phyloP scores from a whole-genome alignment of 2,113 vertebrate genomes.

The Psittacara wagleri region DNA sequence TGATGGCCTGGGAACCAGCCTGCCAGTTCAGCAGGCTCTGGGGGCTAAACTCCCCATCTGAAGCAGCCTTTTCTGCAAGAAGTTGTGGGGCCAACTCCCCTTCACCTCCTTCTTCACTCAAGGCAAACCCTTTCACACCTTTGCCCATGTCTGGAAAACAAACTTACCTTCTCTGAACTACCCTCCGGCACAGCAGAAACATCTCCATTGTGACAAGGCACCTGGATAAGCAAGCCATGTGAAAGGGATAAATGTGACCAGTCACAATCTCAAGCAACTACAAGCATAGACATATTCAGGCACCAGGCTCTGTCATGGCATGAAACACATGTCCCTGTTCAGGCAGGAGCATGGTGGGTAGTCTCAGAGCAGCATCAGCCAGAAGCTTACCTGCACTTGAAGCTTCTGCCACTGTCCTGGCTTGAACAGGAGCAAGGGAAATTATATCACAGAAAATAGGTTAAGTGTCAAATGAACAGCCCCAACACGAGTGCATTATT shows the following conservation, averaged over 20 bases:
- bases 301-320: background rate
- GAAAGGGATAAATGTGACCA: background rate
- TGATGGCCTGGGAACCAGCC: background rate
- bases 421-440: rapidly evolving
- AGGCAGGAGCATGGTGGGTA: rapidly evolving
- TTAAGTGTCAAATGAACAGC: background rate
- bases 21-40: background rate
- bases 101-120: background rate
- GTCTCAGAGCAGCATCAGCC: background rate
- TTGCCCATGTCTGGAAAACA: background rate
- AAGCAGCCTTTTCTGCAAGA: background rate
- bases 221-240: background rate
- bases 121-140: background rate
- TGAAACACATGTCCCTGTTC: background rate
- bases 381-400: background rate
- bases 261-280: background rate
- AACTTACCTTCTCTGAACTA: background rate
- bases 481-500: background rate
- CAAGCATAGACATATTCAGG: background rate
- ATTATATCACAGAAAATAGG: background rate
- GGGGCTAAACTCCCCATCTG: background rate
- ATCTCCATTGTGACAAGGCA: background rate
- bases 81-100: background rate
- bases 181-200: background rate
- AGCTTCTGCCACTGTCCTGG: background rate